Evolutionary conservation across 37 sponge, comb jelly and placozoan species (phyloP), one percentile per base, ranked within the genome.

Genomic region (Theonella swinhoei): DNA sequence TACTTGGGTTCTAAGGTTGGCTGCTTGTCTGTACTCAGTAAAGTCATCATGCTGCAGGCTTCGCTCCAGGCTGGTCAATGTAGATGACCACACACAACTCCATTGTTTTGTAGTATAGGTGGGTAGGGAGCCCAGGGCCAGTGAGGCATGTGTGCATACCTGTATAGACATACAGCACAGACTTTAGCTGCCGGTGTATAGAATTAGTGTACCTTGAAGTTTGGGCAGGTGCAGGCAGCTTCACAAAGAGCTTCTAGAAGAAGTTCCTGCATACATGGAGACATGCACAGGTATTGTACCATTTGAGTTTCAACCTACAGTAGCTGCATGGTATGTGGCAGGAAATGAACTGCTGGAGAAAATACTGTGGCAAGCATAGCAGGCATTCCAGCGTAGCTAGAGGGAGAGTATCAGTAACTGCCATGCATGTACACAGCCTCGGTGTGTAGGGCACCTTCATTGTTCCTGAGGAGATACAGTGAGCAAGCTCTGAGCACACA

Each of bases 301-400:
- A 32, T 30, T 20, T 68, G 64, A 28, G 64, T 58, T 58, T 58
- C 11, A 11, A 58, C 69, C 1, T 28, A 68, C 69, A 20, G 69
- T 20, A 20, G 69, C 42, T 14, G 64, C 8, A 19, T 43, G 40
- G 39, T 60, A 83, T 39, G 72, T 3, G 20, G 72, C 33, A 31
- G 30, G 40, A n/a, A 89, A 83, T 3, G 67, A 47, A 47, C 74
- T 1, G 43, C 83, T 89, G 19, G 58, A 28, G 89, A 89, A 61
- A 32, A 72, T 83, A 72, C 64, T 78, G 77, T 83, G 67, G 37
- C 84, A 83, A 42, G 91, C 91, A 70, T 81, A 90, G 64, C 91
- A 85, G 62, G 91, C 82, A 81, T 90, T 90, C 91, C 91, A 90
- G n/a, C 91, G 24, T 3, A 76, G 63, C 85, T 89, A 80, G 1